Base-by-base conservation (phyloP, 2,113 vertebrate genomes). In the Pterocles burchelli region DNA sequence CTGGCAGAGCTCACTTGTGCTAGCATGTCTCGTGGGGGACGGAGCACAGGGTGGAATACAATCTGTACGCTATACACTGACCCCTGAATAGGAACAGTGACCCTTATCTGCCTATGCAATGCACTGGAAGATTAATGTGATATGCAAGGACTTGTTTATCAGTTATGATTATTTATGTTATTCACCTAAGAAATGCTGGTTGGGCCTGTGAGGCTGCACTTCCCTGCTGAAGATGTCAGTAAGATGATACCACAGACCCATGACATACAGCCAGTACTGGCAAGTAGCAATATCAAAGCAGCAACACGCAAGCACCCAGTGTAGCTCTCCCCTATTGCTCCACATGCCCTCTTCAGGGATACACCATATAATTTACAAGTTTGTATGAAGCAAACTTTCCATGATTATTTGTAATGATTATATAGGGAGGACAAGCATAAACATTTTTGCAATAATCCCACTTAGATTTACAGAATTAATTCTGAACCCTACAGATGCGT, bases 111-210 rank as follows among this genome's bases (percentile, higher is more conserved):
- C 51, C 73, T n/a, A 3, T 48, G 91, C 46, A 93, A 52, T 0
- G 2, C 1, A 2, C 73, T 52, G 74, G 62, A 70, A 95, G 72
- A 81, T 89, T 43, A 45, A 52, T 7, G 57, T 17, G 73, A 96
- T 85, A 71, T 0, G 10, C 46, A 71, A 88, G 61, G 51, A 51
- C 79, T 59, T 78, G 73, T 85, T 96, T 93, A 78, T 79, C 73
- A 45, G 49, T 41, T 55, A 67, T 4, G 22, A 36, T 43, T 70
- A 74, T 83, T 94, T 68, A 43, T 46, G 70, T 90, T 74, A 55
- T n/a, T 63, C 83, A 78, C 48, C 38, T 72, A 46, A 86, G 83
- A 84, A 86, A 77, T 63, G 73, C 34, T 80, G 79, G 28, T 51
- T 65, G 66, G 55, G 46, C 28, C 51, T 63, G 77, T 45, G 41